Evolutionary conservation across 2,888 invertebrate species (phyloP).

Genomic region (Acleris literana): DNA sequence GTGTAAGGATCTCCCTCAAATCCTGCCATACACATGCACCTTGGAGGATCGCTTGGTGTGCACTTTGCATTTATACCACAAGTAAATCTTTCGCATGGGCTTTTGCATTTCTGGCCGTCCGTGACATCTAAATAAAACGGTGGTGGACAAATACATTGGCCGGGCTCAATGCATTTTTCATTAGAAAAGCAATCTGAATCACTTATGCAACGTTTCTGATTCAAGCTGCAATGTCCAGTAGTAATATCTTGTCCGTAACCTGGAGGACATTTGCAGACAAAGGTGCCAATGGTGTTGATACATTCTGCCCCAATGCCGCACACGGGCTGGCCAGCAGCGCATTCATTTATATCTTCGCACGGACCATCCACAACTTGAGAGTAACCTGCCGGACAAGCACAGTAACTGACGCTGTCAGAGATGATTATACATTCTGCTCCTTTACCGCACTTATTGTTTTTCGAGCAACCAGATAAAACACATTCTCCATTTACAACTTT

Average conservation of each 20-base stretch:
- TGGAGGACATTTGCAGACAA: slow-evolving; percentile 90
- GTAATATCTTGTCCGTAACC: slow-evolving; percentile 93
- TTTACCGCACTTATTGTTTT: slow-evolving; percentile 90
- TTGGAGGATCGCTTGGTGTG: slow-evolving; percentile 94
- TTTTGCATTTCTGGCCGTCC: slow-evolving; percentile 94
- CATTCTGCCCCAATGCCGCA: slow-evolving; percentile 96
- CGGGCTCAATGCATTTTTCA: slow-evolving; percentile 95
- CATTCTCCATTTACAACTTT: slow-evolving; percentile 93
- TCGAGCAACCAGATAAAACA: slow-evolving; percentile 92
- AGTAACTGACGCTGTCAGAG: slow-evolving; percentile 95
- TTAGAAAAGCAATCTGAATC: slow-evolving; percentile 93
- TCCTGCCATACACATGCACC: slow-evolving; percentile 93
- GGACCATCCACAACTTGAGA: slow-evolving; percentile 89
- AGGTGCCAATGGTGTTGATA: slow-evolving; percentile 90
- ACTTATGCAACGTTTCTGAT: slow-evolving; percentile 91
- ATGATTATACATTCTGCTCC: slow-evolving; percentile 96
- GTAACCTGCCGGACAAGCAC: slow-evolving; percentile 95
- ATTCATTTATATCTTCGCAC: slow-evolving; percentile 94
- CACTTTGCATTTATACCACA: slow-evolving; percentile 96
- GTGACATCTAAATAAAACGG: slow-evolving; percentile 93
- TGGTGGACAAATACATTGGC: slow-evolving; percentile 95
- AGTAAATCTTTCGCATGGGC: slow-evolving; percentile 94
- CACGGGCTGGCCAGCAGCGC: slow-evolving; percentile 87
- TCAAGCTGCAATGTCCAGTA: slow-evolving; percentile 91
- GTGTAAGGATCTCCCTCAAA: slow-evolving; percentile 93